These are phyloP conservation scores for Rallus crepitans DNA, from an alignment of 2,797 vertebrate species.

Conservation along the genomic window DNA sequence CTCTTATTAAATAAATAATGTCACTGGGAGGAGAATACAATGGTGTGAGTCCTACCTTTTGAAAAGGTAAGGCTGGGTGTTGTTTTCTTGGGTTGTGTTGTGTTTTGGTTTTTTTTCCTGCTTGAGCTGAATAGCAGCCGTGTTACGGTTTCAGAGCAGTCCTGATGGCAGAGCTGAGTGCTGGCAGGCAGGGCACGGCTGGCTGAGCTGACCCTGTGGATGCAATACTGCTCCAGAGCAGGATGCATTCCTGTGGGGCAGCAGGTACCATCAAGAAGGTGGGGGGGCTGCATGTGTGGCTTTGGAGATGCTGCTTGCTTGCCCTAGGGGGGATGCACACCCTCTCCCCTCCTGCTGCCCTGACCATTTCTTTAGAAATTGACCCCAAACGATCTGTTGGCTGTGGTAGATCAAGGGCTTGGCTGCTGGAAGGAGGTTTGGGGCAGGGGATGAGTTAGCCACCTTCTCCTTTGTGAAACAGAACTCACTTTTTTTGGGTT, in stretches of 20 bases:
- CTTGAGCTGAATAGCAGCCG: neutral
- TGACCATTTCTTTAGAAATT: neutral
- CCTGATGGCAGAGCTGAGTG: neutral
- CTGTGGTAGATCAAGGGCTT: neutral
- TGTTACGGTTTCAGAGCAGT: neutral
- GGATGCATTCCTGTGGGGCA: rapidly evolving
- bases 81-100: neutral
- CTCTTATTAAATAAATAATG: neutral
- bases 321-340: neutral
- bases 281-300: rapidly evolving
- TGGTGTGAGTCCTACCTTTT: neutral
- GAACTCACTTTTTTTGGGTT: neutral
- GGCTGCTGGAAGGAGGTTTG: neutral
- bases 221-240: neutral
- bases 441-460: neutral
- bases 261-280: rapidly evolving
- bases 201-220: rapidly evolving
- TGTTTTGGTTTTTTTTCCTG: rapidly evolving
- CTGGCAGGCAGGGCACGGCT: rapidly evolving
- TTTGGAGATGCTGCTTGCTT: neutral
- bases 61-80: conserved; percentile 1
- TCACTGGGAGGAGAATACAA: neutral
- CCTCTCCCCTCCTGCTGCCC: neutral
- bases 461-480: neutral
- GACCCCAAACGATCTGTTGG: neutral